phyloP scores from a whole-genome alignment of 2,888 invertebrate genomes.

The Nomada lathburiana region DNA sequence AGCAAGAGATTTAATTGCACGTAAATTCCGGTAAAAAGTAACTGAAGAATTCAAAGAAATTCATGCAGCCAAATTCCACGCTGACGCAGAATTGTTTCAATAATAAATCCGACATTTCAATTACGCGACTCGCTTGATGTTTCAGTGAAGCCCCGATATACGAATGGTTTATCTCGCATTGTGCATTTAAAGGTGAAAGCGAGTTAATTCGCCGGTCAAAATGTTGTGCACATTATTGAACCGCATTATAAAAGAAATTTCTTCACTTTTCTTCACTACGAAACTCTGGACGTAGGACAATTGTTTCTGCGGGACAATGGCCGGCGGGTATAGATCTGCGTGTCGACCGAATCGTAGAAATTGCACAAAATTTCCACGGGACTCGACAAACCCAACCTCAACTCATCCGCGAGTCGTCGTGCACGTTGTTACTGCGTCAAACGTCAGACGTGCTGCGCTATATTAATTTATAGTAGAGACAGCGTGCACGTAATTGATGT shows the following conservation, averaged over 20 bases:
- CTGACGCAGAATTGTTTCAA: conserved; percentile 2
- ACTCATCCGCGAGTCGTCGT: too few species aligned
- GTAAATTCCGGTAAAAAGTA: conserved; percentile 1
- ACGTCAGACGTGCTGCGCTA: too few species aligned
- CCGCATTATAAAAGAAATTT: not conserved
- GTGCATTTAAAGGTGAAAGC: not conserved
- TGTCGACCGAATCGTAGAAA: too few species aligned
- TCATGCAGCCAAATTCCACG: not conserved
- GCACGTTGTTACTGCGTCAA: too few species aligned
- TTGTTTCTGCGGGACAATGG: too few species aligned
- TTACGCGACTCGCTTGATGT: conserved; percentile 12
- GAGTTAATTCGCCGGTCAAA: not conserved
- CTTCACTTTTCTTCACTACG: not conserved
- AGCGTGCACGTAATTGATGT: too few species aligned
- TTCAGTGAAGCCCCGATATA: not conserved
- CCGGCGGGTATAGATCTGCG: too few species aligned
- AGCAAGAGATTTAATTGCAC: conserved; percentile 6
- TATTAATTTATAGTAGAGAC: too few species aligned
- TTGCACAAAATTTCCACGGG: too few species aligned
- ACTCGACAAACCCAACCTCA: too few species aligned
- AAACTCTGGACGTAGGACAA: too few species aligned
- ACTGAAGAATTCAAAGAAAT: conserved; percentile 28
- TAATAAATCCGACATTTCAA: conserved; percentile 2
- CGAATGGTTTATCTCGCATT: not conserved
- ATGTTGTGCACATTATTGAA: not conserved